Percentiles rank a stretch among this genome's conserved stretches.
phyloP scores from a whole-genome alignment of 2,888 invertebrate genomes.

The Protophormia terraenovae region DNA sequence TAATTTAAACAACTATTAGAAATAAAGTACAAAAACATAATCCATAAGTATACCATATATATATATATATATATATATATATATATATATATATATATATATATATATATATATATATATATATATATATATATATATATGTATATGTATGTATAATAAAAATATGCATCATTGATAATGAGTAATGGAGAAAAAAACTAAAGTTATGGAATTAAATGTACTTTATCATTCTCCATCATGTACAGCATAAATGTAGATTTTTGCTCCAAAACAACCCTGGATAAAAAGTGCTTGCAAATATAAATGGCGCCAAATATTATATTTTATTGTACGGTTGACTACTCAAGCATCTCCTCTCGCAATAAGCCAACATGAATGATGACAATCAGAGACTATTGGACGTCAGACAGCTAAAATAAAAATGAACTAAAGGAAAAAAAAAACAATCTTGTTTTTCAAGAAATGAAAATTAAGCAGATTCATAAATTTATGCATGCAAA shows the following conservation, averaged over 20 bases:
- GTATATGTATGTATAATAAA: too few relatives aligned
- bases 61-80: too few relatives aligned
- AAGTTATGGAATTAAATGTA: not conserved
- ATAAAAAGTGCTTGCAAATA: conserved; percentile 6
- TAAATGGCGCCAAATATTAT: conserved; percentile 79
- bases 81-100: too few relatives aligned
- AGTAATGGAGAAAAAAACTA: not conserved
- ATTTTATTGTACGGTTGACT: conserved; percentile 72
- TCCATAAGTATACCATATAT: too few relatives aligned
- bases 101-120: too few relatives aligned
- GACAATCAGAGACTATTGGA: conserved; percentile 53
- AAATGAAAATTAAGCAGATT: conserved; percentile 15
- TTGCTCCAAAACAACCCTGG: not conserved
- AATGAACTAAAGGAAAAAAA: not conserved
- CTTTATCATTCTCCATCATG: not conserved
- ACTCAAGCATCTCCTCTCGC: conserved; percentile 24
- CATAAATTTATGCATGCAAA: not conserved
- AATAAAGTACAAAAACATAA: too few relatives aligned
- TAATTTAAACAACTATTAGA: too few relatives aligned
- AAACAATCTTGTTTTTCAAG: not conserved
- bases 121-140: too few relatives aligned
- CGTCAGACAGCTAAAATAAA: conserved; percentile 36
- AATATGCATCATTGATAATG: conserved; percentile 1
- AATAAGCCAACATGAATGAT: conserved; percentile 29
- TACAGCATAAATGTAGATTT: not conserved